Base-by-base conservation (phyloP, 2,888 invertebrate genomes). In the Ochlodes sylvanus region DNA sequence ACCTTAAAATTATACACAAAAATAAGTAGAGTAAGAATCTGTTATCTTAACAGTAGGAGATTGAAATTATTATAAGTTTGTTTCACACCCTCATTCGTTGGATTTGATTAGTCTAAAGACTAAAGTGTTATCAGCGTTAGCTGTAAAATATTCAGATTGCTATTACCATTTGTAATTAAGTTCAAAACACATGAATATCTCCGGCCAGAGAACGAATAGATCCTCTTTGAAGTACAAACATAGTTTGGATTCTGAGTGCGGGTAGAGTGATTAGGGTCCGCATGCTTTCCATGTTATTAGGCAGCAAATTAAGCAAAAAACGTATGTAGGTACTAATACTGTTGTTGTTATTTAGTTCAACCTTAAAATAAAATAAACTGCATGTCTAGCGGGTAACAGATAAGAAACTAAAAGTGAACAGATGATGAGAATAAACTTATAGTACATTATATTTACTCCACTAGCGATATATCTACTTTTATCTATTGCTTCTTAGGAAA, bases 131-230 rank as follows among this genome's bases (percentile, higher is more conserved):
- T n/a, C n/a, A n/a, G 44, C 50, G 34, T 27, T 34, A 41, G 34
- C 17, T 7, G 34, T 72, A 71, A 71, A 71, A 70, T 70, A 73
- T 71, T 72, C 71, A 71, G 63, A 67, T 47, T 68, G 67, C 54
- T 66, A 72, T 70, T 70, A 72, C 57, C 69, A 71, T 72, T 72
- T 75, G 69, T 72, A 72, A 75, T 73, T 71, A 69, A 72, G 73
- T 73, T 72, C 58, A 70, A 42, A 73, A 69, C 63, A 67, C 69
- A 69, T 71, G 71, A 74, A 70, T 73, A 63, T 72, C 69, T 70
- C 64, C 68, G 68, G 69, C 38, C 19, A 64, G 63, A 52, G 34
- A 60, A 27, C 54, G 38, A 38, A 12, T 38, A 17, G n/a, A 56
- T 56, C 38, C 19, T 19, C 14, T 55, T 41, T 21, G 32, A 54